Conservation (phyloP, 64 coral and sea anemone species). For the Dendronephthya gigantea region DNA sequence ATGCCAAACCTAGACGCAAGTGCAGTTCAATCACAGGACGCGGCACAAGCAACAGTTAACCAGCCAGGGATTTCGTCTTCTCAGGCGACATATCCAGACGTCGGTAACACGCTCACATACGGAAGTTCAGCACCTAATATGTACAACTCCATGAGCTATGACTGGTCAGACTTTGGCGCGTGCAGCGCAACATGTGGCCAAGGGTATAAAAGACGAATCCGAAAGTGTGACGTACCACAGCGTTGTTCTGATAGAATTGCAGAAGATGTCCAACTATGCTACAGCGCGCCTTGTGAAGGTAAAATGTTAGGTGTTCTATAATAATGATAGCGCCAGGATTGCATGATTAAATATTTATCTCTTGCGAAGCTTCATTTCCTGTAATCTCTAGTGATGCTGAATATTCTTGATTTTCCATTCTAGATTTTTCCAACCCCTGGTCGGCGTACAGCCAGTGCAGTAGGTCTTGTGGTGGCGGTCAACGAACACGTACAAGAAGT, state of each 20-base stretch:
- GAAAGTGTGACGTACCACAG: not conserved
- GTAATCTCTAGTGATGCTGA: no score
- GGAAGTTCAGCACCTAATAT: not conserved
- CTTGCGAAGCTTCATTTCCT: no score
- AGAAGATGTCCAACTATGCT: not conserved
- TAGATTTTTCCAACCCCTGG: not conserved
- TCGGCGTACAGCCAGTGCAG: not conserved
- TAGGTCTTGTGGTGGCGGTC: not conserved
- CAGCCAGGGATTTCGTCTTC: no score
- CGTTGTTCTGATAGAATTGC: not conserved
- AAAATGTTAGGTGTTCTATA: no score
- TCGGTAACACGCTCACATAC: not conserved
- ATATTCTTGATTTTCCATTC: not conserved
- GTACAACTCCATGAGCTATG: not conserved
- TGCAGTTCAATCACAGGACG: not conserved
- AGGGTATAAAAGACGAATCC: not conserved
- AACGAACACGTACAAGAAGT: not conserved
- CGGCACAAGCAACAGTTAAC: not conserved
- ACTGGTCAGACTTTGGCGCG: not conserved
- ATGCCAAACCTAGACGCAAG: not conserved
- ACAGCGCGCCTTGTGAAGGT: constrained; percentile 8
- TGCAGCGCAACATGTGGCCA: constrained; percentile 5
- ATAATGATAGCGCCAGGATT: not conserved
- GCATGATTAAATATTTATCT: not conserved
- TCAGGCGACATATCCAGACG: not conserved